Percentiles rank a stretch among this genome's conserved stretches.
phyloP scores from a whole-genome alignment of 2,113 vertebrate genomes.

The Beaufortia kweichowensis region DNA sequence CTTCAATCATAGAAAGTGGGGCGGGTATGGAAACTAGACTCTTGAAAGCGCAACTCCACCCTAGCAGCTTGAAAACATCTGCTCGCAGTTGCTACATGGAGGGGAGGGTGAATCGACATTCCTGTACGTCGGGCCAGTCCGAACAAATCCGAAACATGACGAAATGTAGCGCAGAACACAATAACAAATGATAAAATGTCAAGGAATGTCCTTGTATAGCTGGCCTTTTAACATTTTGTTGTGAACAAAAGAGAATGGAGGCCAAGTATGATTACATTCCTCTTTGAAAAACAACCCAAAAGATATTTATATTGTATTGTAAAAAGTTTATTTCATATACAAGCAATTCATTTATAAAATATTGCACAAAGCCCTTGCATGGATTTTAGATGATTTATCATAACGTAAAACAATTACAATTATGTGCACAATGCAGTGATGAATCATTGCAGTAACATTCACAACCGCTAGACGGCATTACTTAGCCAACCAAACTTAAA shows the following conservation, averaged over 20 bases:
- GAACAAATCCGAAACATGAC: conserved; percentile 67
- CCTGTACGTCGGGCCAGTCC: conserved; percentile 65
- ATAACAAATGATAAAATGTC: neutral
- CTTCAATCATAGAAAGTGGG: conserved; percentile 51
- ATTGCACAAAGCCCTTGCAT: neutral
- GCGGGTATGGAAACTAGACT: conserved; percentile 63
- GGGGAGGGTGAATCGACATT: conserved; percentile 63
- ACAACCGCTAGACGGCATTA: conserved; percentile 16
- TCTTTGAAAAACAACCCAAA: neutral
- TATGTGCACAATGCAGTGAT: neutral
- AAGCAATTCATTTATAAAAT: conserved; percentile 4
- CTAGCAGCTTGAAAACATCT: conserved; percentile 68
- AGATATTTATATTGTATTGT: neutral
- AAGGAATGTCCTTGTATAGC: neutral
- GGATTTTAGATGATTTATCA: neutral
- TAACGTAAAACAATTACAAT: neutral
- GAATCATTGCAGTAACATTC: neutral
- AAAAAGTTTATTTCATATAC: neutral
- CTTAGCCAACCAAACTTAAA: neutral
- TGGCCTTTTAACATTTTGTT: neutral
- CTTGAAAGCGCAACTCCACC: conserved; percentile 72
- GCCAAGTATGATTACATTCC: neutral
- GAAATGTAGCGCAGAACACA: conserved; percentile 11
- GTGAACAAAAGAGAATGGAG: neutral
- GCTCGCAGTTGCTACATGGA: conserved; percentile 61